A percentile compares a stretch with the other conserved stretches of the same genome.
These are phyloP conservation scores for Anolis apletophallus DNA, from an alignment of 2,797 vertebrate species.

Conservation along the genomic window DNA sequence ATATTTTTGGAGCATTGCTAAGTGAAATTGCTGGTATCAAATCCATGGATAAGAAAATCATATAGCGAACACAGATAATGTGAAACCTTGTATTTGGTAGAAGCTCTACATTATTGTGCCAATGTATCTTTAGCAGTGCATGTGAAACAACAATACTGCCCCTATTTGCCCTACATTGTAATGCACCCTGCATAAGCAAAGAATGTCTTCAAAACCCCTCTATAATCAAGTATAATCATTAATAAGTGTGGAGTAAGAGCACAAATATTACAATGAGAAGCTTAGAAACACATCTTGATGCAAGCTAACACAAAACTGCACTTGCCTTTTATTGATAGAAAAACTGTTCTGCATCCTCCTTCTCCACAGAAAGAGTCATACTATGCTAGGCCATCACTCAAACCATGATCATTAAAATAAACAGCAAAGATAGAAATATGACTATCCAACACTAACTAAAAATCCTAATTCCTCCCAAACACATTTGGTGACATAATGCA, in stretches of 20 bases:
- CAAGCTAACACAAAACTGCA: neutral
- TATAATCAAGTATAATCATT: constrained; percentile 14
- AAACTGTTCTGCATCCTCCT: neutral
- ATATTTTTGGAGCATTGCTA: too few relatives aligned
- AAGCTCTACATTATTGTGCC: neutral
- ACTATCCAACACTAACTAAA: neutral
- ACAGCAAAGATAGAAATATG: neutral
- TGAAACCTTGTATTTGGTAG: neutral
- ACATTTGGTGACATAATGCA: neutral
- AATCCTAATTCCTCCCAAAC: neutral
- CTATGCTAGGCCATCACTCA: neutral
- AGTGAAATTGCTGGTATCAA: too few relatives aligned
- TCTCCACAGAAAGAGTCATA: neutral
- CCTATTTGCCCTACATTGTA: neutral
- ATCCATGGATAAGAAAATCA: too few relatives aligned
- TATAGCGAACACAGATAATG: neutral
- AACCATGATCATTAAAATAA: neutral
- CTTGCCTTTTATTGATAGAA: neutral
- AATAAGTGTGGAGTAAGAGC: neutral
- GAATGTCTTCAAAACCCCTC: neutral
- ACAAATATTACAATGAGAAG: constrained; percentile 16
- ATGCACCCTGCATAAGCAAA: neutral
- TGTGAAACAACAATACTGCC: neutral
- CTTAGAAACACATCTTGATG: neutral
- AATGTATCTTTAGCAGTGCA: neutral